Base-by-base conservation (phyloP, 1,140 invertebrate genomes). In the Gryon sp. region DNA sequence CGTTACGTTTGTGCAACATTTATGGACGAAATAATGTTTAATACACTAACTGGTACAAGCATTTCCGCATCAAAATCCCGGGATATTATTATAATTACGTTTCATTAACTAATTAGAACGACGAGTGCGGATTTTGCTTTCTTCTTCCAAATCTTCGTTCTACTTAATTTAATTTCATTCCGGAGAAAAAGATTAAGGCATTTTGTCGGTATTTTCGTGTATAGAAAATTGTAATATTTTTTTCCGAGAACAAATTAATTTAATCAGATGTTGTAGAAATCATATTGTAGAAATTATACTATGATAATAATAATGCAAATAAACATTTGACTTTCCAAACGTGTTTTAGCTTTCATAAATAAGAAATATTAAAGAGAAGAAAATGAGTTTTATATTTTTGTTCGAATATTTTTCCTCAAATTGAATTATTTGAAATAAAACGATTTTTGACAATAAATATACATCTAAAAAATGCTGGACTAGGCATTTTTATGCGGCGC, bases 401-500 rank as follows among this genome's bases (percentile, higher is more conserved):
- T 7, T 28, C 26, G 26, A 28, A 7, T n/a, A 7, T 28, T 28
- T 9, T 7, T 18, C 28, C 11, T 45, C 22, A 22, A 59, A 12
- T n/a, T 28, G 2, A 9, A 30, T 46, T 26, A 12, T 12, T 19
- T 11, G 8, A 2, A 46, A 50, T 41, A 40, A 59, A 50, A 16
- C n/a, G n/a, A n/a, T n/a, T n/a, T 26, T 45, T 43, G 11, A 14
- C 22, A 22, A 24, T 68, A 34, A 12, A 40, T 55, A 55, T 53
- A 76, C 16, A 38, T 36, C 55, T 26, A 40, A 53, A 55, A 53
- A 18, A 34, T 20, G 30, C 26, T 34, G 28, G n/a, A 3, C 15
- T n/a, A 38, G 46, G 22, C 62, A 16, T 50, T 28, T 60, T 34
- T 62, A 46, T 38, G 60, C 46, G 45, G 62, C n/a, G n/a, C 11